Evolutionary conservation across 2,888 invertebrate genomes (phyloP).

Genomic region (Pardosa pseudoannulata): DNA sequence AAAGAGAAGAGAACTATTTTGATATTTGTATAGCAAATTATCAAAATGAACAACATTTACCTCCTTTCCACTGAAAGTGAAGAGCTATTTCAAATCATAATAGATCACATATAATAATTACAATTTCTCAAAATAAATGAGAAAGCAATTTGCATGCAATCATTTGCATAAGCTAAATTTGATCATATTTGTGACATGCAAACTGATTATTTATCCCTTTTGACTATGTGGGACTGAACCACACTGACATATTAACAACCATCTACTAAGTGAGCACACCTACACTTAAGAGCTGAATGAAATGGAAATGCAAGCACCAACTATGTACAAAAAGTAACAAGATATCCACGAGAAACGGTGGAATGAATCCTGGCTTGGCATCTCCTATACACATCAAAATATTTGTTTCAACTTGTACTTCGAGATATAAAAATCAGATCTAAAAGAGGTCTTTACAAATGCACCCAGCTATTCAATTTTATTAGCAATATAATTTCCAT

Average conservation of each 20-base stretch:
- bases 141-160: too few species aligned
- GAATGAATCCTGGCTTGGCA: constrained; percentile 22
- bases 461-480: constrained; percentile 30
- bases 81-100: too few species aligned
- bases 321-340: constrained; percentile 48
- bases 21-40: too few species aligned
- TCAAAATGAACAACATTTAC: too few species aligned
- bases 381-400: neutral
- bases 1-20: too few species aligned
- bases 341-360: neutral
- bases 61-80: too few species aligned
- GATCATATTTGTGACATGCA: too few species aligned
- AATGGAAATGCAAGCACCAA: constrained; percentile 49
- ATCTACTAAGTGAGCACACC: neutral
- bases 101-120: too few species aligned
- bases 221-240: too few species aligned
- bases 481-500: constrained; percentile 52
- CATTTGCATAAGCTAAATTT: too few species aligned
- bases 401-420: neutral
- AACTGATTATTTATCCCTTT: too few species aligned
- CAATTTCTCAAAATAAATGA: too few species aligned
- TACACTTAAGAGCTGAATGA: neutral
- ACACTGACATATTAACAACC: neutral
- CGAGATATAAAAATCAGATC: constrained; percentile 48
- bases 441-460: constrained; percentile 44